Evolutionary conservation across 2,797 vertebrate genomes (phyloP).

Genomic region (Pseudopleuronectes americanus): DNA sequence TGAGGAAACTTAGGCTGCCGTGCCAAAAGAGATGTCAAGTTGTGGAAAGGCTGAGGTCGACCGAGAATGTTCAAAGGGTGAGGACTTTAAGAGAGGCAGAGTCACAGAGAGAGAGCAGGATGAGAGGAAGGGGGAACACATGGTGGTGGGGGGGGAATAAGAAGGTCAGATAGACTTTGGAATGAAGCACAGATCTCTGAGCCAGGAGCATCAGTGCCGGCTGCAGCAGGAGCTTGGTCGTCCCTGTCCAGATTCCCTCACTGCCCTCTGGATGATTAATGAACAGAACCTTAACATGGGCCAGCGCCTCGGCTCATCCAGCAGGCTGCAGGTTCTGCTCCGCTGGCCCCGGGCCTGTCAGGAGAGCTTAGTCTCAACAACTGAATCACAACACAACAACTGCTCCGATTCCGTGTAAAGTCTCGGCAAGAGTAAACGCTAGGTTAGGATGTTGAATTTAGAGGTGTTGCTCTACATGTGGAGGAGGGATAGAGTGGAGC

Average conservation of each 20-base stretch:
- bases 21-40: constrained; percentile 16
- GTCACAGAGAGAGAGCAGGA: constrained; percentile 6
- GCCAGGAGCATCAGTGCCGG: constrained; percentile 28
- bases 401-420: constrained; percentile 17
- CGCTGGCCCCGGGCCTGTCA: constrained; percentile 28
- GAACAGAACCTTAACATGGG: constrained; percentile 43
- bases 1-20: constrained; percentile 27
- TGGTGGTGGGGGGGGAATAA: background rate
- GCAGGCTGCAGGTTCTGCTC: constrained; percentile 55
- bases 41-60: constrained; percentile 7
- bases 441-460: constrained; percentile 4
- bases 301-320: constrained; percentile 41
- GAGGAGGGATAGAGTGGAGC: constrained; percentile 2
- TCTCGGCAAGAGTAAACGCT: constrained; percentile 10
- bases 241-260: constrained; percentile 20
- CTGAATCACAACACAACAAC: constrained; percentile 31
- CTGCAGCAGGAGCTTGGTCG: constrained; percentile 22
- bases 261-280: constrained; percentile 63
- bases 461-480: background rate
- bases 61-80: constrained; percentile 39
- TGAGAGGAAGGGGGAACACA: background rate
- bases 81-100: constrained; percentile 31
- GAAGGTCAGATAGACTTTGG: constrained; percentile 41
- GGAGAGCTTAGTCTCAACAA: constrained; percentile 37
- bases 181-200: constrained; percentile 38